phyloP scores from a whole-genome alignment of 2,797 vertebrate species.

The Myotis pilosus region DNA sequence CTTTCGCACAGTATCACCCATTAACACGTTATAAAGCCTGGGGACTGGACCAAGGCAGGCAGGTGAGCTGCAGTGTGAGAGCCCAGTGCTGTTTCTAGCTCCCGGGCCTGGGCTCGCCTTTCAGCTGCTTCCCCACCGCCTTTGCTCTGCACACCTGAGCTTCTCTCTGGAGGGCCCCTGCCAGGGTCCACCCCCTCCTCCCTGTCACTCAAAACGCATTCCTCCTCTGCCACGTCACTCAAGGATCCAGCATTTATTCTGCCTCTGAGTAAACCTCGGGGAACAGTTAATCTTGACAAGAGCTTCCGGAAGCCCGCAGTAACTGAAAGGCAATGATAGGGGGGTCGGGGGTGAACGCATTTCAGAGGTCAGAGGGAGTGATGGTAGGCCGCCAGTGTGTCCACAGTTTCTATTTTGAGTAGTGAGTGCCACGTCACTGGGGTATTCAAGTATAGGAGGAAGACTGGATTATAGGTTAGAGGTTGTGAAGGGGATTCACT shows the following conservation, averaged over 20 bases:
- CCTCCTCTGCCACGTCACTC: not conserved
- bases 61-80: rapidly evolving
- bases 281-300: not conserved
- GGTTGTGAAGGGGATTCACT: not conserved
- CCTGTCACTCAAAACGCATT: not conserved
- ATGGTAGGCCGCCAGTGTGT: too few relatives aligned
- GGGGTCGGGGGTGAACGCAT: not conserved
- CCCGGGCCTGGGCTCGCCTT: not conserved
- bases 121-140: not conserved
- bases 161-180: not conserved
- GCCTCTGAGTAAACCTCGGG: not conserved
- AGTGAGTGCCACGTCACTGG: not conserved
- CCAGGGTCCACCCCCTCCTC: not conserved
- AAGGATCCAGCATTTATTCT: not conserved
- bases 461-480: not conserved
- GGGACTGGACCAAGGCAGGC: not conserved
- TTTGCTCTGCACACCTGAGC: not conserved
- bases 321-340: not conserved
- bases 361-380: not conserved
- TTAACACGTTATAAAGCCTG: not conserved
- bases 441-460: not conserved
- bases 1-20: not conserved
- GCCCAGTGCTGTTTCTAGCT: rapidly evolving
- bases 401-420: not conserved
- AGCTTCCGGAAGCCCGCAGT: not conserved